Base-by-base conservation (phyloP, 2,888 invertebrate genomes). In the Conus canariensis region DNA sequence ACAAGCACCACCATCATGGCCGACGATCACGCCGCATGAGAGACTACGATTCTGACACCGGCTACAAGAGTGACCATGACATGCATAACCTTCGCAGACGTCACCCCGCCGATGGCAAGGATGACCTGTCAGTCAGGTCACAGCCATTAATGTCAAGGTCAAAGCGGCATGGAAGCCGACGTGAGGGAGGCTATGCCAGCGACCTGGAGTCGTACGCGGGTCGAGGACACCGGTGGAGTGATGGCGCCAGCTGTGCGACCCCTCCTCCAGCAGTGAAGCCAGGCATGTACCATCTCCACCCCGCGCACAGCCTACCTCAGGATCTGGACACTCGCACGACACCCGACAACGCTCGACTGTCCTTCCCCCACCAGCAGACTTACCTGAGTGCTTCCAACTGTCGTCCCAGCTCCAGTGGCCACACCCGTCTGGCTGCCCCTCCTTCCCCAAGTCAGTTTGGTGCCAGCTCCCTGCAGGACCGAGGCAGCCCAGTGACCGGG, bases 31-130 rank as follows among this genome's bases (percentile, higher is more conserved):
- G 93, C 10, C 92, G 93, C 64, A 91, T 93, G 90, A 90, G 94
- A 16, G 95, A 95, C 19, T 96, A 96, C 90, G 95, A 95, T 87
- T 95, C 95, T 0, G 96, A 96, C 91, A 95, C 95, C 9, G 96
- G 95, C 89, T 95, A 95, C 92, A 93, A 95, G 64, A 95, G 95
- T 92, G 95, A 96, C 87, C 93, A 93, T 59, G 95, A 94, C 82
- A 80, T 93, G 14, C 88, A 93, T 9, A 91, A 92, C 90, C 93
- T 93, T 30, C 91, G 85, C n/a, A 87, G 92, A 88, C 88, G 82
- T 74, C 85, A 89, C 58, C 77, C 59, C 30, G 56, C 60, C 9
- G 86, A 91, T 60, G 90, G 85, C 45, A 82, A 82, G 45, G 90
- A 83, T n/a, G 77, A 89, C 59, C 85, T 90, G 7, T 90, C 91